Evolutionary conservation across 2,113 vertebrate genomes (phyloP).

Genomic region (Lasiurus cinereus): DNA sequence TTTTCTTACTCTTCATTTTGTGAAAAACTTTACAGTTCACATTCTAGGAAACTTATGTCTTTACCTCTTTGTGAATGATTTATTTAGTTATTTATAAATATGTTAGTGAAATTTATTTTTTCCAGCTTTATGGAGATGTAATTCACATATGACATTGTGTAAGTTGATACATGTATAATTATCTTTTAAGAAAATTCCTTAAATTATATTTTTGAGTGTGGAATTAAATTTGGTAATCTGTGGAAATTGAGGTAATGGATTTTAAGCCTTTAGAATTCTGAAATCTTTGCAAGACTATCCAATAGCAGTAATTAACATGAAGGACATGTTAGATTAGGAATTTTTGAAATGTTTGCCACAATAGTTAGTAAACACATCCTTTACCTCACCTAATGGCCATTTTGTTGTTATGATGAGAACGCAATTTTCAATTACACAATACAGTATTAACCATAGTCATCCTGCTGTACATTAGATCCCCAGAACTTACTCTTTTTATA

Average conservation of each 20-base stretch:
- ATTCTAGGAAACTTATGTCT: background rate
- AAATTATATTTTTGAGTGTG: slow-evolving; percentile 53
- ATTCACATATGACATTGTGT: background rate
- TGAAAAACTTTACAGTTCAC: background rate
- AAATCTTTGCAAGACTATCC: background rate
- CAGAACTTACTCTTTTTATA: background rate
- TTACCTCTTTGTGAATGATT: background rate
- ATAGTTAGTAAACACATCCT: background rate
- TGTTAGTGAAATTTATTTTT: background rate
- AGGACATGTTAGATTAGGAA: background rate
- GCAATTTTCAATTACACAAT: background rate
- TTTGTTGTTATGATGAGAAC: background rate
- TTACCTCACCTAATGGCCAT: background rate
- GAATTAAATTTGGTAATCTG: slow-evolving; percentile 63
- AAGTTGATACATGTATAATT: slow-evolving; percentile 6
- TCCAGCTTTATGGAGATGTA: background rate
- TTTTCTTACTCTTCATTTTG: slow-evolving; percentile 1
- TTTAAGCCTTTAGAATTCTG: slow-evolving; percentile 33
- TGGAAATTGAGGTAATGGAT: slow-evolving; percentile 48
- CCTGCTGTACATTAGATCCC: background rate
- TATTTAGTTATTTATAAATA: slow-evolving; percentile 27
- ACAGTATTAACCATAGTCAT: background rate
- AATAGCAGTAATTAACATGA: background rate
- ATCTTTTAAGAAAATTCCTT: slow-evolving; percentile 39
- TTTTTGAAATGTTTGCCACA: background rate